Base-by-base conservation (phyloP, 1,140 invertebrate genomes). In the Hycleus phaleratus region DNA sequence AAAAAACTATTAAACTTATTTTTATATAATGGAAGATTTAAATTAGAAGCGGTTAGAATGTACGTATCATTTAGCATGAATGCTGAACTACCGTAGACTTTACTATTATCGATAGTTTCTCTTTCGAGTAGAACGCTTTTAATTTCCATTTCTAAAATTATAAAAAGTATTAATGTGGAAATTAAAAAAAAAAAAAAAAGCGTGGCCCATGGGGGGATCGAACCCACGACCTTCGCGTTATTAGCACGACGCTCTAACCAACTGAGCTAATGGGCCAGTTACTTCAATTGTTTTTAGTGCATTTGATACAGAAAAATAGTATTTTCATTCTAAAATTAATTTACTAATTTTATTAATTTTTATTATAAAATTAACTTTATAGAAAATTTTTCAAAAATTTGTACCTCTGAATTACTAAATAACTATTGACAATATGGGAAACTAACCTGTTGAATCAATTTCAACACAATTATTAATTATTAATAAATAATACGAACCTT, bases 241-340 rank as follows among this genome's bases (percentile, higher is more conserved):
- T 71, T 68, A 67, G 64, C 65, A 65, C 59, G 63, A 67, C 66
- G 64, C 62, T 67, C 64, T 68, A 67, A 70, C 66, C 67, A 65
- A 68, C 64, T 66, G 66, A 65, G 64, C 62, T 68, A 66, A 68
- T 68, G 64, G 68, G 65, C 62, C 65, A 45, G 51, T n/a, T 32
- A 7, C 2, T 32, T 5, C 32, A 32, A 5, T 32, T 32, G 7
- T 32, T 32, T 32, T 18, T 18, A 18, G 18, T 18, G 1, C 32
- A 32, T 2, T 32, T 32, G 7, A 5, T 32, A 32, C 32, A 18
- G 18, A 18, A 18, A 18, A 18, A 18, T 18, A 1, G 1, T 18
- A 1, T 18, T 18, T 18, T 18, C 18, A 18, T 18, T 18, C 18
- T 18, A 18, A 1, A 18, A 18, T 18, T 18, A 18, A 1, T 18